Conservation (phyloP, 2,888 invertebrate species). For the Auanema freiburgensis region DNA sequence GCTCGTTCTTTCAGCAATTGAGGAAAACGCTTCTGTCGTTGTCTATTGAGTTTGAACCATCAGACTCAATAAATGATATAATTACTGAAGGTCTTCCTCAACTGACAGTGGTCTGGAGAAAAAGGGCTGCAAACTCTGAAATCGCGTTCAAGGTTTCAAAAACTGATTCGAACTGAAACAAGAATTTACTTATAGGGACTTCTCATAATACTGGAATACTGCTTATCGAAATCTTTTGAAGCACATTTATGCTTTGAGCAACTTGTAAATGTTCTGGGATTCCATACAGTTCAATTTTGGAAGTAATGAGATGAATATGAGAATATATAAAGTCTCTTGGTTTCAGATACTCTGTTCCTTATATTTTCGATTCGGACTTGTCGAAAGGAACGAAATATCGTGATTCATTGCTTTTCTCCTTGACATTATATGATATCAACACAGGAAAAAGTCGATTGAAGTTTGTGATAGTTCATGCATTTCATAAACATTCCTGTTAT, state of each 20-base stretch:
- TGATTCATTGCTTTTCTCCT: slow-evolving; percentile 59
- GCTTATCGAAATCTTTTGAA: slow-evolving; percentile 53
- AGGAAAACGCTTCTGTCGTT: no score
- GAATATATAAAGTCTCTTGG: not conserved
- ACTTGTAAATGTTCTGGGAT: slow-evolving; percentile 51
- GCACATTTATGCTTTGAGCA: slow-evolving; percentile 51
- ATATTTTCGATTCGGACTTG: slow-evolving; percentile 62
- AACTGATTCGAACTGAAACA: not conserved
- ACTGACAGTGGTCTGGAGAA: slow-evolving; percentile 51
- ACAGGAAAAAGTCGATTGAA: slow-evolving; percentile 58
- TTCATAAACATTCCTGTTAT: not conserved
- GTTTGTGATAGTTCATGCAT: slow-evolving; percentile 29
- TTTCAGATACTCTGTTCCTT: slow-evolving; percentile 24
- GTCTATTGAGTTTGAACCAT: no score
- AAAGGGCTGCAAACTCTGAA: slow-evolving; percentile 49
- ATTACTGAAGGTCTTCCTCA: not conserved
- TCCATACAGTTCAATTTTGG: slow-evolving; percentile 38
- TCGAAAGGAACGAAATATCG: slow-evolving; percentile 59
- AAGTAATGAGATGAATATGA: slow-evolving; percentile 14
- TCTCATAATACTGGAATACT: slow-evolving; percentile 56
- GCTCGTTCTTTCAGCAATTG: no score
- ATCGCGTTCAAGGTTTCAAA: slow-evolving; percentile 48
- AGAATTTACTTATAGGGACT: slow-evolving; percentile 42
- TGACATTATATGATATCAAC: slow-evolving; percentile 63
- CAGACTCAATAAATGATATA: slow-evolving; percentile 1